Base-by-base conservation (phyloP, 2,113 vertebrate genomes). In the Hirundichthys speculiger region DNA sequence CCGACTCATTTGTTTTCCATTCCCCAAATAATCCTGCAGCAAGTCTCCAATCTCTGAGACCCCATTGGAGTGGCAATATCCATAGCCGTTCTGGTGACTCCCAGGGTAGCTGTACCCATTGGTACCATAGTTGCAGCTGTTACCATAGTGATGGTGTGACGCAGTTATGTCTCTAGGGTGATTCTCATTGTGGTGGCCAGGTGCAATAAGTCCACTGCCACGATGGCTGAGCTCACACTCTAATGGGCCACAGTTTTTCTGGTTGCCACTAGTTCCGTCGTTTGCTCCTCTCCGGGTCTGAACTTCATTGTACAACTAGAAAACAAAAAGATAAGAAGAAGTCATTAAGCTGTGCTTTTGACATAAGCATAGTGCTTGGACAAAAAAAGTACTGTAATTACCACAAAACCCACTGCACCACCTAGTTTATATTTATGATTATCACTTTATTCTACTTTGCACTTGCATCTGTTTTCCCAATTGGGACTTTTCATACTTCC, bases 281-380 rank as follows among this genome's bases (percentile, higher is more conserved):
- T 82, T 94, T 66, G 78, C 92, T 81, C 95, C 94, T 69, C 96
- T 94, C 75, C 96, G 93, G 73, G 97, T 94, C 87, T 95, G 96
- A 74, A 99, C 96, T 80, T 95, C 96, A 80, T 92, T 95, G 88
- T 96, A 99, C 81, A 99, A 92, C 97, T 99, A 84, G 77, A 87
- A 88, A 42, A 71, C 15, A 20, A 63, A 69, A n/a, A n/a, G n/a
- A n/a, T n/a, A n/a, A n/a, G 13, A 68, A 25, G 12, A 71, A 48
- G 4, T 51, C 3, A 58, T 58, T 14, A 50, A 43, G 41, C n/a
- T n/a, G n/a, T 13, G 14, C 40, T 41, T 41, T 41, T 5, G 16
- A 41, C 18, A 11, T 11, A 43, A 9, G n/a, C 16, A 45, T 19
- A 8, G 5, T 1, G 41, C 52, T 72, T 65, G 74, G 24, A 59